phyloP scores from a whole-genome alignment of 2,113 vertebrate genomes.

The Passer domesticus region DNA sequence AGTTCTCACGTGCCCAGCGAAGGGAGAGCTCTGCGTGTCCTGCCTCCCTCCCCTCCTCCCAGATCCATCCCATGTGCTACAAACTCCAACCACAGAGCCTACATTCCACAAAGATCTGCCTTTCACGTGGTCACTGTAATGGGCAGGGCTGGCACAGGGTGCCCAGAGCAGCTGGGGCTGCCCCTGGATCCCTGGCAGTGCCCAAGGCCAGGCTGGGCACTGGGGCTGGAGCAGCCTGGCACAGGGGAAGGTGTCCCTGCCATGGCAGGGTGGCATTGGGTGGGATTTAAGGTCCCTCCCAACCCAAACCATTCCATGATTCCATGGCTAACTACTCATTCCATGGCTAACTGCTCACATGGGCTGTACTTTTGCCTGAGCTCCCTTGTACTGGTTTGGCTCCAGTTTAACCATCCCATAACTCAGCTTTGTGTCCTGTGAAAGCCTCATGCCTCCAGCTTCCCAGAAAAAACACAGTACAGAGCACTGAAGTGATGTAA shows the following conservation, averaged over 20 bases:
- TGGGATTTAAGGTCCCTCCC: accelerated
- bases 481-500: background rate
- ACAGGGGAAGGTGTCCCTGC: background rate
- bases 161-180: background rate
- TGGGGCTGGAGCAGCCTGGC: background rate
- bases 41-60: background rate
- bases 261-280: accelerated
- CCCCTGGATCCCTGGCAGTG: background rate
- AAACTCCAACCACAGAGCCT: accelerated
- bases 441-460: background rate
- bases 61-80: accelerated
- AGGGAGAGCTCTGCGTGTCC: background rate
- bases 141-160: background rate
- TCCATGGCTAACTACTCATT: background rate
- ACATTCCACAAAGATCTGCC: background rate
- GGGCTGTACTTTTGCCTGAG: background rate
- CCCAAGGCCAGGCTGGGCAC: background rate
- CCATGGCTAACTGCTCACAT: background rate
- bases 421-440: accelerated
- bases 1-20: background rate
- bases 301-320: background rate
- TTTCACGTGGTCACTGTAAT: accelerated
- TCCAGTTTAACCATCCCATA: background rate
- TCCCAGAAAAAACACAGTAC: background rate
- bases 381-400: background rate